Evolutionary conservation across 2,113 vertebrate genomes (phyloP).

Genomic region (Sinocyclocheilus anshuiensis): DNA sequence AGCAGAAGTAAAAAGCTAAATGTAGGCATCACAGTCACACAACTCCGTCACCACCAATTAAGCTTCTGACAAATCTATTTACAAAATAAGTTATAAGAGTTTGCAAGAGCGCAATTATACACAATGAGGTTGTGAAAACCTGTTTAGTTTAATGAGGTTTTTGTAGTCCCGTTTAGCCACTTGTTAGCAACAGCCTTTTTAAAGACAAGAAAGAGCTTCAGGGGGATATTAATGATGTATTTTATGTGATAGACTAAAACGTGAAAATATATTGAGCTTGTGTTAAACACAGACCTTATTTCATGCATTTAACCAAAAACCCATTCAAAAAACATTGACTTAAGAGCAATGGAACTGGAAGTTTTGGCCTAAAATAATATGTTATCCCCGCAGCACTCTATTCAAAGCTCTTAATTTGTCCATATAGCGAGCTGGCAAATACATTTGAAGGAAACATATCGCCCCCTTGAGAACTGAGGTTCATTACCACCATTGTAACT

Average conservation of each 20-base stretch:
- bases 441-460: not conserved
- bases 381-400: not conserved
- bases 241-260: too few species aligned
- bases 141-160: too few species aligned
- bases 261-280: not conserved
- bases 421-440: not conserved
- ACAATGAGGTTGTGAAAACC: too few species aligned
- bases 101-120: too few species aligned
- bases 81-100: too few species aligned
- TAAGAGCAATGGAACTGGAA: not conserved
- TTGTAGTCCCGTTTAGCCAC: too few species aligned
- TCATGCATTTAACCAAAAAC: not conserved
- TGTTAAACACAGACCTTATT: constrained; percentile 1
- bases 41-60: too few species aligned
- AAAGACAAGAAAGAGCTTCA: too few species aligned
- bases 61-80: too few species aligned
- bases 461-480: not conserved
- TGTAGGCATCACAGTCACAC: not conserved
- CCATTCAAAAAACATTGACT: not conserved
- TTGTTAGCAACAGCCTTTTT: too few species aligned
- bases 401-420: not conserved
- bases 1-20: not conserved
- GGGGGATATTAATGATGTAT: too few species aligned
- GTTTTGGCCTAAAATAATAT: not conserved
- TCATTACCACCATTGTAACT: not conserved